These are phyloP conservation scores for Salpingus planirostris DNA, from an alignment of 2,888 invertebrate genomes.

Conservation along the genomic window DNA sequence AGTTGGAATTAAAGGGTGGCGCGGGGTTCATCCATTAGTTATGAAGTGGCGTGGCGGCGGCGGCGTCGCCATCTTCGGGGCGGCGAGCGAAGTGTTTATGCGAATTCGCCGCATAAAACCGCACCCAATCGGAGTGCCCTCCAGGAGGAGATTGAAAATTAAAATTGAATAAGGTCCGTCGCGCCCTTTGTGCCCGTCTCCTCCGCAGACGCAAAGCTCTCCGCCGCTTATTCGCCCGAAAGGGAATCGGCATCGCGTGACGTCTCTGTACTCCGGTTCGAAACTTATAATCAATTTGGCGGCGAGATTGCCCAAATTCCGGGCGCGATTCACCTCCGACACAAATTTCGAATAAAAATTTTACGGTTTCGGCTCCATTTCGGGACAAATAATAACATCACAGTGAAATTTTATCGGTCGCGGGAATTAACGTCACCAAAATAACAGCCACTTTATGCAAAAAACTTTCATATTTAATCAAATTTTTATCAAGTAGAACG, in stretches of 20 bases:
- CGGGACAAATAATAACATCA: constrained; percentile 1
- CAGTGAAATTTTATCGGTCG: constrained; percentile 2
- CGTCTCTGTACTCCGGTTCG: no score
- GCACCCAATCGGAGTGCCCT: constrained; percentile 11
- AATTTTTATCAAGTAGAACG: constrained; percentile 4
- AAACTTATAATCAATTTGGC: background rate
- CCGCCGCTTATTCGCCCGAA: no score
- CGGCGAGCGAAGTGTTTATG: constrained; percentile 9
- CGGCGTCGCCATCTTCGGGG: constrained; percentile 15
- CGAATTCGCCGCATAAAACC: constrained; percentile 9
- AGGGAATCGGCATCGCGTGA: no score
- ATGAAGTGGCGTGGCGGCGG: constrained; percentile 18
- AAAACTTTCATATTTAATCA: constrained; percentile 4
- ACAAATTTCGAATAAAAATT: background rate
- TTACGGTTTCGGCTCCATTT: background rate
- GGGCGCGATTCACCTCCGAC: background rate
- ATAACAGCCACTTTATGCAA: constrained; percentile 2
- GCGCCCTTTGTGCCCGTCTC: constrained; percentile 5
- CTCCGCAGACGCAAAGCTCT: background rate
- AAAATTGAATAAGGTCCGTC: constrained; percentile 12
- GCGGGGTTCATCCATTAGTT: constrained; percentile 23
- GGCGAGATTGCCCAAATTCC: background rate
- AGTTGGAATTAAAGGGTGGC: constrained; percentile 15
- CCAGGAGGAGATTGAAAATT: constrained; percentile 14
- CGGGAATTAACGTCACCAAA: constrained; percentile 1